Evolutionary conservation across 2,113 vertebrate species (phyloP), one percentile per base, ranked within the genome.

Genomic region (Lycaon pictus): DNA sequence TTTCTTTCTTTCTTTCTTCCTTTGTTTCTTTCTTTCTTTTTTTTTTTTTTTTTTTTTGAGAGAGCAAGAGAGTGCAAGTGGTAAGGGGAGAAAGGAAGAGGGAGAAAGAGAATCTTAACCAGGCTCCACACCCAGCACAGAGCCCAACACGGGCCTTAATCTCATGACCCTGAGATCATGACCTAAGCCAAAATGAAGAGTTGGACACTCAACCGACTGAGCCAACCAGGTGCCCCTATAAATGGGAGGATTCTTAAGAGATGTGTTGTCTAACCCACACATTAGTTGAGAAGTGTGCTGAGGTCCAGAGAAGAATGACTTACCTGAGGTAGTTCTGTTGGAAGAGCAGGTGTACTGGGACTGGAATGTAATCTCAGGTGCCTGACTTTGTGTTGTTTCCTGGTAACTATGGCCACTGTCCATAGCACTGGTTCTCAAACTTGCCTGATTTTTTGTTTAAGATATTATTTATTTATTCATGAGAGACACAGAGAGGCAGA

Each of bases 351-450:
- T 15, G 85, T 22, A 6, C 15, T 27, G 11, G 37, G 63, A 22
- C 81, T n/a, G 58, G 48, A 67, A 0, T 7, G 48, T 8, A 0
- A 2, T 37, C 20, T 67, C 81, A 2, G 27, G 37, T 0, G 37
- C 67, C 32, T 4, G 3, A 32, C 60, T 69, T 32, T 2, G 17
- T 8, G 13, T 11, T 16, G 17, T 43, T 32, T 63, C 35, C 1
- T 32, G 1, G 62, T 37, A 23, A 19, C 86, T 5, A 4, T n/a
- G 37, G 71, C 17, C 0, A 11, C 25, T 1, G 0, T 13, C 32
- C 27, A 1, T 11, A 27, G 6, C 2, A 2, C 83, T 17, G 51
- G 3, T 60, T 63, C 72, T 51, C 71, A 84, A 9, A 37, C 51
- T 19, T 5, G 23, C 11, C 51, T 63, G 43, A 43, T 7, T 43